Percentiles rank a stretch among this genome's conserved stretches.
Conservation (phyloP, 2,888 invertebrate genomes). For the Steinernema hermaphroditum region DNA sequence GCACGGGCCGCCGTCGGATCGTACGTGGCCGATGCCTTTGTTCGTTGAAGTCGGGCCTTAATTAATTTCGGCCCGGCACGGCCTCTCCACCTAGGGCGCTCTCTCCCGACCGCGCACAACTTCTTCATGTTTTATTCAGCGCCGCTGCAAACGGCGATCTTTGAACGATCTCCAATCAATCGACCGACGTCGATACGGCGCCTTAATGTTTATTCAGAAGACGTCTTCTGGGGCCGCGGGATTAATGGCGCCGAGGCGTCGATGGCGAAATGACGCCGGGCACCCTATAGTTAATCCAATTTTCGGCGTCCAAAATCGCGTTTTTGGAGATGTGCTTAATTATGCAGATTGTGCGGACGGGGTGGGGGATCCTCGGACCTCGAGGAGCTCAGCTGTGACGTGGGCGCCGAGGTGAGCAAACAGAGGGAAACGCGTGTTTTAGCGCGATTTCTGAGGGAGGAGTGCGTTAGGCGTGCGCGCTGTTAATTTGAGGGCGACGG, state of each 20-base stretch:
- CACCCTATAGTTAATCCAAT: constrained; percentile 15
- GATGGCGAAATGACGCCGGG: not conserved
- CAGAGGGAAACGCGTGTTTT: not conserved
- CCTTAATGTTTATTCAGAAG: constrained; percentile 20
- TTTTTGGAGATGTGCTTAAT: constrained; percentile 26
- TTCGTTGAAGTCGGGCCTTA: not conserved
- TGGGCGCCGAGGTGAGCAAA: too few relatives aligned
- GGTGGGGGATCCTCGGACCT: not conserved
- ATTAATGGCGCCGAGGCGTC: not conserved
- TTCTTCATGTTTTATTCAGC: constrained; percentile 1
- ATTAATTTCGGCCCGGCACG: constrained; percentile 8
- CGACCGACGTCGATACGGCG: not conserved
- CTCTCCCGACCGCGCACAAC: not conserved
- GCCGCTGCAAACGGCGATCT: constrained; percentile 13
- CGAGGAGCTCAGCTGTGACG: not conserved
- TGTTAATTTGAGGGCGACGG: not conserved
- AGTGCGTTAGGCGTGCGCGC: not conserved
- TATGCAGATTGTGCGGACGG: constrained; percentile 15
- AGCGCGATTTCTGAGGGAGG: not conserved
- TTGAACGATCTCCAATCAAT: constrained; percentile 13
- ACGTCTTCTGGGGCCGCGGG: not conserved
- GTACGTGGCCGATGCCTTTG: too few relatives aligned
- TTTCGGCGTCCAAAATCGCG: constrained; percentile 13
- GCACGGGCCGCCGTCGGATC: too few relatives aligned
- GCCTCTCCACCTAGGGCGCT: not conserved